Evolutionary conservation across 1,140 invertebrate genomes (phyloP).

Genomic region (Nasonia longicornis): DNA sequence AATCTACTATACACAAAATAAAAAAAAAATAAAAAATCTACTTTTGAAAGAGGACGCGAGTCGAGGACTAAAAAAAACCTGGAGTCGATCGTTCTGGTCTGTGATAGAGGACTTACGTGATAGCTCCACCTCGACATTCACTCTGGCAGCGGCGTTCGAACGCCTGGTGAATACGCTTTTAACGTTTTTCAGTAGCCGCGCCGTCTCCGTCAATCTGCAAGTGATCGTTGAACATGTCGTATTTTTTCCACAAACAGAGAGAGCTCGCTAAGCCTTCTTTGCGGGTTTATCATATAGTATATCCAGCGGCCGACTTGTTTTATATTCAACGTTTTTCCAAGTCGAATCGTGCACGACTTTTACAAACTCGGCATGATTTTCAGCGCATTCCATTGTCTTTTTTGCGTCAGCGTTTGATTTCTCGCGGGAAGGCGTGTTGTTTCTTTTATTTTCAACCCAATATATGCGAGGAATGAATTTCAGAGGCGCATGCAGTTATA

Average conservation of each 20-base stretch:
- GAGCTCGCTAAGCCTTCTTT: conserved; percentile 40
- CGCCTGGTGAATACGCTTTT: conserved; percentile 89
- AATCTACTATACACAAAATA: not conserved
- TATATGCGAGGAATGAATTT: not conserved
- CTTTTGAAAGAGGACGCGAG: conserved; percentile 17
- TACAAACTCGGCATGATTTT: not conserved
- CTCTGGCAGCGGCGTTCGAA: conserved; percentile 78
- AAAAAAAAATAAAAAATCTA: not conserved
- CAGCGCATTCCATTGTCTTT: not conserved
- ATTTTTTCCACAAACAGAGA: conserved; percentile 52
- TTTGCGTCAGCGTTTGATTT: not conserved
- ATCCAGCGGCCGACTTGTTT: not conserved
- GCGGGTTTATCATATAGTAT: not conserved
- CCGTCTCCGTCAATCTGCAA: conserved; percentile 94
- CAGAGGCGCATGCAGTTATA: not conserved
- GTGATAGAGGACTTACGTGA: conserved; percentile 82
- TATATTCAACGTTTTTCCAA: not conserved
- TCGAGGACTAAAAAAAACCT: not conserved
- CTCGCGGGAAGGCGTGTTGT: not conserved
- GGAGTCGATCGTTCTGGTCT: not conserved
- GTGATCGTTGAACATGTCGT: conserved; percentile 37
- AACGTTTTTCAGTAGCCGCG: conserved; percentile 91
- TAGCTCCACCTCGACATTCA: conserved; percentile 87
- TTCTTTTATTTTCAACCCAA: not conserved
- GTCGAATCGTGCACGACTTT: not conserved